phyloP scores from a whole-genome alignment of 2,113 vertebrate species.

The Chloroceryle aenea region DNA sequence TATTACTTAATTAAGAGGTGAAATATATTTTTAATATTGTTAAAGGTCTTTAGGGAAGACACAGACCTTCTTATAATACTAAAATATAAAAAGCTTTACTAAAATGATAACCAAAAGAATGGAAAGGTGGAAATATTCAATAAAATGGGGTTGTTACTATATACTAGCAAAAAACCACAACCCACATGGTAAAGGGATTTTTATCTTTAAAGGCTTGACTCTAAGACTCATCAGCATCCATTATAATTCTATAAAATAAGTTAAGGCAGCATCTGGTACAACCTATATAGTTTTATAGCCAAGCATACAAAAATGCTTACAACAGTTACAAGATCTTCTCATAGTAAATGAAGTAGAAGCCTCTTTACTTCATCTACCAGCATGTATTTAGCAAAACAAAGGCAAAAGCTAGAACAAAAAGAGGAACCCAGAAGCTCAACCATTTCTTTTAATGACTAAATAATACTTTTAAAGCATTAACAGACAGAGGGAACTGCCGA shows the following conservation, averaged over 20 bases:
- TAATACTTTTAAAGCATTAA: conserved; percentile 20
- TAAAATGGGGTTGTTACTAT: not conserved
- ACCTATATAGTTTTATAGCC: conserved; percentile 45
- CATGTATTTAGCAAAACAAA: conserved; percentile 7
- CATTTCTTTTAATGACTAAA: not conserved
- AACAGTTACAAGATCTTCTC: not conserved
- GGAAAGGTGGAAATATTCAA: not conserved
- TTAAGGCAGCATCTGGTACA: conserved; percentile 27
- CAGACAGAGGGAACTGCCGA: not conserved
- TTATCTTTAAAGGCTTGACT: conserved; percentile 21
- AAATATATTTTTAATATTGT: not conserved
- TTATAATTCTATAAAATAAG: conserved; percentile 58
- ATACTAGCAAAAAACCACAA: not conserved
- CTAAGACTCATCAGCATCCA: conserved; percentile 16
- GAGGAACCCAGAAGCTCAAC: not conserved
- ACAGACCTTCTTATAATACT: not conserved
- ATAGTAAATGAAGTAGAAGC: conserved; percentile 14
- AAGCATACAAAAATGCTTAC: conserved; percentile 15
- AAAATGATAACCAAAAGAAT: not conserved
- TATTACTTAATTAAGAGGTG: not conserved
- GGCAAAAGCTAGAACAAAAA: conserved; percentile 4
- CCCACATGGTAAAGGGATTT: not conserved
- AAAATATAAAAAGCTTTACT: not conserved
- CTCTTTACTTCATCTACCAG: not conserved
- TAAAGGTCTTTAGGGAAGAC: not conserved